phyloP scores from a whole-genome alignment of 2,113 vertebrate genomes.

The Channa argus region DNA sequence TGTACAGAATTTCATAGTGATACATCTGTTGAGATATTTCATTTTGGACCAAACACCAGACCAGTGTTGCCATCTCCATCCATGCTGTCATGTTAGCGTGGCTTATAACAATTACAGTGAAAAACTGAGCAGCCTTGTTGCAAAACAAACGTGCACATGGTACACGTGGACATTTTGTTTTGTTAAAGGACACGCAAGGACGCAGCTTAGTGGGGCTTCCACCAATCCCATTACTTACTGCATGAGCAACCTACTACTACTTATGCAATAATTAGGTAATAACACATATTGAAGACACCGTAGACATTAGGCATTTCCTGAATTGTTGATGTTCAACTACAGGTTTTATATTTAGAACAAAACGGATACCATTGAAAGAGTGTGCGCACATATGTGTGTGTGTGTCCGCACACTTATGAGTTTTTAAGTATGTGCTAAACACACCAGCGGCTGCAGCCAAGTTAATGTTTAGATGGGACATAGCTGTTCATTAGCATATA shows the following conservation, averaged over 20 bases:
- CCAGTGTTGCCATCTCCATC: neutral
- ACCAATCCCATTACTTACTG: conserved; percentile 50
- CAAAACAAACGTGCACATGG: conserved; percentile 33
- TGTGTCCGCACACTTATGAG: conserved; percentile 4
- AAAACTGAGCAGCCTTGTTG: neutral
- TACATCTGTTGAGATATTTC: neutral
- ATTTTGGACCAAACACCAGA: neutral
- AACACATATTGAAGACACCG: conserved; percentile 3
- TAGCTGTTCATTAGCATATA: conserved; percentile 42
- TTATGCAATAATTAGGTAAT: conserved; percentile 49
- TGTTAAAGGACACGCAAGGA: conserved; percentile 45
- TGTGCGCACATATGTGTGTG: conserved; percentile 44
- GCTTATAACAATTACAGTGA: conserved; percentile 2
- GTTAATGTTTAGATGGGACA: conserved; percentile 67
- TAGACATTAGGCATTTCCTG: conserved; percentile 43
- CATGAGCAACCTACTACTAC: conserved; percentile 38
- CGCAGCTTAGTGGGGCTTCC: conserved; percentile 42
- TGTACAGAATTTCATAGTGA: neutral
- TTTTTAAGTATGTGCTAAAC: conserved; percentile 46
- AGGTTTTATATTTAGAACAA: conserved; percentile 41
- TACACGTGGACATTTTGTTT: conserved; percentile 49
- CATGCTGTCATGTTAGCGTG: neutral
- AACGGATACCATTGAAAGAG: conserved; percentile 20
- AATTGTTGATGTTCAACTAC: conserved; percentile 30
- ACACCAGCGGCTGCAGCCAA: conserved; percentile 18